Percentiles rank a stretch among this genome's conserved stretches.
Conservation (phyloP, 2,797 vertebrate species). For the Erethizon dorsatum region DNA sequence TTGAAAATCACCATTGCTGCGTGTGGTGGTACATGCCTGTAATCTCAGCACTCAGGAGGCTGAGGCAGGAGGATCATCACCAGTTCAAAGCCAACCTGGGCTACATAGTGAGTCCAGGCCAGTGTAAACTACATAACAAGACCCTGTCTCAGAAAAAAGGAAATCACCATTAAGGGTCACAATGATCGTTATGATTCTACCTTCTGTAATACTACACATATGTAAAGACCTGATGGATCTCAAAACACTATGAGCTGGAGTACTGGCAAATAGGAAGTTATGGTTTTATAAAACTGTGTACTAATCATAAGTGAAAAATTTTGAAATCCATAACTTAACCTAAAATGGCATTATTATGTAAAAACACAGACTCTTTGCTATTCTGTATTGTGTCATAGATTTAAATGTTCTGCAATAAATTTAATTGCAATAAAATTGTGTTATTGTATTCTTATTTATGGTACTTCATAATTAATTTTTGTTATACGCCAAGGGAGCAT, state of each 20-base stretch:
- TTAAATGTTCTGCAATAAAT: slow-evolving; percentile 67
- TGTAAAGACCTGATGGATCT: background rate
- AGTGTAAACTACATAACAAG: background rate
- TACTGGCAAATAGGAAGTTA: background rate
- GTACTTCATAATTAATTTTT: slow-evolving; percentile 77
- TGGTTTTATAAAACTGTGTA: background rate
- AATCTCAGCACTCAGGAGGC: too few relatives aligned
- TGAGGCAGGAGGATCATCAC: too few relatives aligned
- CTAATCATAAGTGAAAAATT: background rate
- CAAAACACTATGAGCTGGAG: background rate
- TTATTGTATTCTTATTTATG: slow-evolving; percentile 73
- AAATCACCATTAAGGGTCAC: background rate
- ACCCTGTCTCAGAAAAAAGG: too few relatives aligned
- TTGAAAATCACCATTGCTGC: too few relatives aligned
- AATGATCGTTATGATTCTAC: background rate
- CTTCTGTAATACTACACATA: background rate
- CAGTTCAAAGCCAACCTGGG: background rate
- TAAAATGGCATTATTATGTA: background rate
- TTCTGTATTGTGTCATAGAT: slow-evolving; percentile 45
- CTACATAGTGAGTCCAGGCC: background rate
- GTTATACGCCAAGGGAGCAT: slow-evolving; percentile 19
- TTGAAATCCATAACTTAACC: background rate
- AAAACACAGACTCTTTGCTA: background rate
- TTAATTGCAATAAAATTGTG: slow-evolving; percentile 72
- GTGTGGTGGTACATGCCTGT: too few relatives aligned